Evolutionary conservation across 2,888 invertebrate genomes (phyloP).

Genomic region (Adelphocoris suturalis): DNA sequence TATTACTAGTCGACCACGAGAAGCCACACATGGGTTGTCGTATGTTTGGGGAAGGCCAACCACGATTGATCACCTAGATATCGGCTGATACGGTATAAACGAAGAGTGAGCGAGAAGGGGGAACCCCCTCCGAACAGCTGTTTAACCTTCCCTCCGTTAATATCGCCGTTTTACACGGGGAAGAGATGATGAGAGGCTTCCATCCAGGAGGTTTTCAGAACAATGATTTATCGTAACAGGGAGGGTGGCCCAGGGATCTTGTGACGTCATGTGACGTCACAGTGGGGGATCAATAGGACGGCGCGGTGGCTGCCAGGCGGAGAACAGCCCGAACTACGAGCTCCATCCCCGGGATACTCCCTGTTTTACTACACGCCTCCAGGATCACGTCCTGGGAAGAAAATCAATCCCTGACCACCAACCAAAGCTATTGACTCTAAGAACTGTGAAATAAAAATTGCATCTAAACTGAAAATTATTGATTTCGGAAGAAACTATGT

Average conservation of each 20-base stretch:
- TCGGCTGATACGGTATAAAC: background rate
- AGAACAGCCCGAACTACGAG: constrained; percentile 36
- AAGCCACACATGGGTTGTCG: too few relatives aligned
- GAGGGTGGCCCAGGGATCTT: background rate
- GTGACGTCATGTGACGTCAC: constrained; percentile 54
- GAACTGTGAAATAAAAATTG: too few relatives aligned
- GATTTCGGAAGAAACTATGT: too few relatives aligned
- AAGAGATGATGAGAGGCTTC: background rate
- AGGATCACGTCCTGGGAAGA: background rate
- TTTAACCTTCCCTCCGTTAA: constrained; percentile 37
- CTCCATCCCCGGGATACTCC: constrained; percentile 21
- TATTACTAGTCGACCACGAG: too few relatives aligned
- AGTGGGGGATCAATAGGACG: constrained; percentile 12
- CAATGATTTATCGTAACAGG: constrained; percentile 41
- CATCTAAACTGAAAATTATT: too few relatives aligned
- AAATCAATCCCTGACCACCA: constrained; percentile 40
- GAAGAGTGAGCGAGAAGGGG: background rate
- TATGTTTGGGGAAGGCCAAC: background rate
- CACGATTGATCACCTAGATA: background rate
- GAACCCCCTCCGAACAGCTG: background rate
- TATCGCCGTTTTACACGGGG: constrained; percentile 8
- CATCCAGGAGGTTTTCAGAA: constrained; percentile 10
- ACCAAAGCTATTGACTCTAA: too few relatives aligned
- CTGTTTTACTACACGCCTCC: constrained; percentile 25
- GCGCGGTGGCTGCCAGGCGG: background rate